phyloP scores from a whole-genome alignment of 2,797 vertebrate genomes.

The Lophius americanus region DNA sequence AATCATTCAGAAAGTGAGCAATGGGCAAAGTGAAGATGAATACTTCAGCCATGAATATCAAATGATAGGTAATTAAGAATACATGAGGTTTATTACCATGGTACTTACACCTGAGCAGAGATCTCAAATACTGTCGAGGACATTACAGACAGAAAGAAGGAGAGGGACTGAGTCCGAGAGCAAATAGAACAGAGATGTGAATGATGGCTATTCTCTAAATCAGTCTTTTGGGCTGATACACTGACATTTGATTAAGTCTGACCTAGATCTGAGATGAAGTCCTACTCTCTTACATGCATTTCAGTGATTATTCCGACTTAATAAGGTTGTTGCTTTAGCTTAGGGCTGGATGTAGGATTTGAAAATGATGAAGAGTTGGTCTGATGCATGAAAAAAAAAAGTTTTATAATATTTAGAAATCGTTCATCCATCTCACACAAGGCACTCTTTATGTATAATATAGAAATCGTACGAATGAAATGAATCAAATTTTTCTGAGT shows the following conservation, averaged over 20 bases:
- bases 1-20: constrained; percentile 41
- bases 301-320: constrained; percentile 37
- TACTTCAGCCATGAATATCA: constrained; percentile 76
- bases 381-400: no score
- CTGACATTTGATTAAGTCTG: constrained; percentile 78
- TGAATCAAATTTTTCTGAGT: no score
- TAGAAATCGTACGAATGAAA: no score
- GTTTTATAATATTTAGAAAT: no score
- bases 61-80: constrained; percentile 79
- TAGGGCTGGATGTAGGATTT: neutral
- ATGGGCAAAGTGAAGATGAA: constrained; percentile 66
- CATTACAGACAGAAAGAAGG: constrained; percentile 17
- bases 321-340: constrained; percentile 20
- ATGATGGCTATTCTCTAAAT: constrained; percentile 69
- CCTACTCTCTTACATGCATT: constrained; percentile 48
- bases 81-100: constrained; percentile 76
- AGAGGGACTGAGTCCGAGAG: constrained; percentile 35
- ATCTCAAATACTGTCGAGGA: constrained; percentile 56
- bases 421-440: no score
- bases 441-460: no score
- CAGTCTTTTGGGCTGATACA: constrained; percentile 66
- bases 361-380: no score
- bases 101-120: constrained; percentile 65
- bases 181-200: constrained; percentile 46
- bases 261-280: constrained; percentile 71